Base-by-base conservation (phyloP, 2,797 vertebrate species). In the Pseudochirops corinnae region DNA sequence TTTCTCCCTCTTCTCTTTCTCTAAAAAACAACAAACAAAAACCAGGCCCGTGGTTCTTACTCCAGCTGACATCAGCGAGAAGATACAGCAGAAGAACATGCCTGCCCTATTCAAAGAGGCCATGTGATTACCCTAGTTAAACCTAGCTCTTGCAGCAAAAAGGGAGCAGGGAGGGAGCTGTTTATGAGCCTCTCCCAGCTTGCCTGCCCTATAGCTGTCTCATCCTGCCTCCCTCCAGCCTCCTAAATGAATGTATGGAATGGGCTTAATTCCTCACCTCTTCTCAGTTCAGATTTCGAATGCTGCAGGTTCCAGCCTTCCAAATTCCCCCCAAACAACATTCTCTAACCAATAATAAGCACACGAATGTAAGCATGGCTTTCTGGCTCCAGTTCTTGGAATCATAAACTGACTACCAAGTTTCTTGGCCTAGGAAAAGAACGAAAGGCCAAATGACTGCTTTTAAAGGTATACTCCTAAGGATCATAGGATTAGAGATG, bases 331-430 rank as follows among this genome's bases (percentile, higher is more conserved):
- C 98, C 97, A 96, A 98, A 95, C 98, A 97, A 97, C 93, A 97
- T 95, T 95, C 52, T 92, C 98, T 55, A 96, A 53, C 96, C 93
- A 93, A 90, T 97, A 96, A 96, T 96, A 97, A 94, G 94, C 90
- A 56, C 74, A 90, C 95, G n/a, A 96, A 58, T 98, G 96, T 94
- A 74, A 98, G 96, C 95, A 97, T 97, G 98, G 96, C 98, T 98
- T 97, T 97, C 95, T 96, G 90, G 92, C 97, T 94, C 91, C 21
- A 33, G 33, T 98, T 98, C 98, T 97, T 95, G 98, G 98, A 98
- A 98, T 98, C 98, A 96, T 97, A 98, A 98, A 98, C 97, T 95
- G 93, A 67, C 92, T 95, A 90, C 92, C 97, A 97, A 94, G 98
- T 92, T 97, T 96, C 96, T 97, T 95, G 93, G 96, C 96, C 97